A percentile compares a stretch with the other conserved stretches of the same genome.
phyloP scores from a whole-genome alignment of 53 echinoderm and acorn worm genomes.

The Henricia sp. region DNA sequence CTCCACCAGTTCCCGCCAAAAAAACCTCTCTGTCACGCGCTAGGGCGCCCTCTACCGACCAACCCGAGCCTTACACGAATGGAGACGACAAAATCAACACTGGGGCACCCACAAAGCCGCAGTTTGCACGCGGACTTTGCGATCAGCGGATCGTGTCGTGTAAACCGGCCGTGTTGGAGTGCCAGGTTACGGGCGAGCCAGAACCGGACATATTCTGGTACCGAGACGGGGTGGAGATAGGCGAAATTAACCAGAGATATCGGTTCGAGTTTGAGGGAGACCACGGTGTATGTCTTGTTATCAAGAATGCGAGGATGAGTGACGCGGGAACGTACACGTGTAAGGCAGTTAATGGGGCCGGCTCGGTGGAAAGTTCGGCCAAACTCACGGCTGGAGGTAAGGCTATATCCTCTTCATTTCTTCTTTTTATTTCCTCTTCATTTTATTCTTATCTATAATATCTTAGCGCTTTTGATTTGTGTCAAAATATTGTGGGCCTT shows the following conservation, averaged over 20 bases:
- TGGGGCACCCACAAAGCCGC: conserved; percentile 45
- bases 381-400: conserved; percentile 84
- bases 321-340: conserved; percentile 85
- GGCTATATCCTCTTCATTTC: too few relatives aligned
- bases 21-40: conserved; percentile 50
- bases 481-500: too few relatives aligned
- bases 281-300: conserved; percentile 73
- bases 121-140: conserved; percentile 65
- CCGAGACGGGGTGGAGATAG: conserved; percentile 76
- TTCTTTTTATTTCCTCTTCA: too few relatives aligned
- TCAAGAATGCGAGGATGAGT: conserved; percentile 72
- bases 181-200: conserved; percentile 84
- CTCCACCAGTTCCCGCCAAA: conserved; percentile 47
- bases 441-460: too few relatives aligned
- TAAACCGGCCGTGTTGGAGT: conserved; percentile 76
- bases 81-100: background rate
- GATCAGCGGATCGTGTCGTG: conserved; percentile 82
- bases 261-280: conserved; percentile 82
- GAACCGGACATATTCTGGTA: conserved; percentile 90
- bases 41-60: conserved; percentile 45
- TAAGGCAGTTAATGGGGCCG: conserved; percentile 79
- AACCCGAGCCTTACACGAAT: conserved; percentile 13
- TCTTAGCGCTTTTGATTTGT: too few relatives aligned
- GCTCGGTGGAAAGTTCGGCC: conserved; percentile 75
- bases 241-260: conserved; percentile 72